phyloP scores from a whole-genome alignment of 2,888 invertebrate genomes.

The Muschampia plurimacula region DNA sequence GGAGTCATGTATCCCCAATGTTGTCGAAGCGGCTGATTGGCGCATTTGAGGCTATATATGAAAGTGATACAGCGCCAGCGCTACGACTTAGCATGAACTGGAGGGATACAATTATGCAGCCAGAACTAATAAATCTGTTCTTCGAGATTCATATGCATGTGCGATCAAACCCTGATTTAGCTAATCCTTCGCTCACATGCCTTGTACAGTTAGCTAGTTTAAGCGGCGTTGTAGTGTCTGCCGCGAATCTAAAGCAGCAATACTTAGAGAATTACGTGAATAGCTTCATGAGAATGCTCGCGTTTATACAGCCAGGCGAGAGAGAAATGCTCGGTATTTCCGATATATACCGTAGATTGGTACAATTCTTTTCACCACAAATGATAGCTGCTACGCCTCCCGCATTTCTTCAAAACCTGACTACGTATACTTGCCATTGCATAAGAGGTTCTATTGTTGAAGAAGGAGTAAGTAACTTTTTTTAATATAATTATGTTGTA shows the following conservation, averaged over 20 bases:
- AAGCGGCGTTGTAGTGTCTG: slow-evolving; percentile 72
- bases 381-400: slow-evolving; percentile 74
- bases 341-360: slow-evolving; percentile 76
- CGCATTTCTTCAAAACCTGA: slow-evolving; percentile 75
- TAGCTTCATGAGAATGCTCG: slow-evolving; percentile 76
- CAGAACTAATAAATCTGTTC: slow-evolving; percentile 90
- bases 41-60: slow-evolving; percentile 89
- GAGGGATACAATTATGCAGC: slow-evolving; percentile 91
- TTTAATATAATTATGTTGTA: neutral
- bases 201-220: slow-evolving; percentile 90
- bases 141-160: slow-evolving; percentile 94
- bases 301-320: slow-evolving; percentile 73
- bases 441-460: slow-evolving; percentile 77
- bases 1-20: slow-evolving; percentile 91
- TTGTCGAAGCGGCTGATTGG: slow-evolving; percentile 90
- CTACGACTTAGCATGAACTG: slow-evolving; percentile 89
- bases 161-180: slow-evolving; percentile 89
- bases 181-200: slow-evolving; percentile 92
- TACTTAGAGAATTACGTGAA: slow-evolving; percentile 79
- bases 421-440: slow-evolving; percentile 74
- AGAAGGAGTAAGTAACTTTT: slow-evolving; percentile 70
- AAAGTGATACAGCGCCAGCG: slow-evolving; percentile 87
- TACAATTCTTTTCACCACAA: slow-evolving; percentile 75
- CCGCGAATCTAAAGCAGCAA: slow-evolving; percentile 70
- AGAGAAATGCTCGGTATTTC: slow-evolving; percentile 78